Percentiles rank a stretch among this genome's conserved stretches.
These are phyloP conservation scores for Tragelaphus strepsiceros DNA, from an alignment of 2,113 vertebrate genomes.

Conservation along the genomic window DNA sequence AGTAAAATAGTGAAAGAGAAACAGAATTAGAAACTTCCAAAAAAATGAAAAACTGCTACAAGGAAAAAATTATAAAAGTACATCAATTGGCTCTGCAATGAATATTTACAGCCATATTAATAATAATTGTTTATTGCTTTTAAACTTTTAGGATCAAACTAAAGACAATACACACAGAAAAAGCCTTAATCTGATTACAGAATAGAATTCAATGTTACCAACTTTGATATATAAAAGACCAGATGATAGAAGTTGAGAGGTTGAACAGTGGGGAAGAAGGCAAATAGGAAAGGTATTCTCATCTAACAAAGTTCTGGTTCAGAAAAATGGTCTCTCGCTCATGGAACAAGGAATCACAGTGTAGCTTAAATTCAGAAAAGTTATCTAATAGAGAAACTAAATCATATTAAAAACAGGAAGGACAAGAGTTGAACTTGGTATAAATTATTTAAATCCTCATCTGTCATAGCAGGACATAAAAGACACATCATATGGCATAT, in stretches of 20 bases:
- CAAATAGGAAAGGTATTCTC: constrained; percentile 12
- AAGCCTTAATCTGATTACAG: background rate
- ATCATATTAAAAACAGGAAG: constrained; percentile 16
- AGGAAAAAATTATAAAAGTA: constrained; percentile 17
- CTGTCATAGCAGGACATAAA: background rate
- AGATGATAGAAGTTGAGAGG: background rate
- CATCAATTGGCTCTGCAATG: background rate
- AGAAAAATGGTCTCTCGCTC: constrained; percentile 12
- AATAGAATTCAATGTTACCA: constrained; percentile 34
- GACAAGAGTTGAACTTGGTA: background rate
- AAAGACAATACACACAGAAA: background rate
- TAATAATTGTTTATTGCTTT: background rate
- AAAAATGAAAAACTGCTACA: constrained; percentile 22
- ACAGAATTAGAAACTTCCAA: background rate
- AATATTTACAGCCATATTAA: constrained; percentile 30
- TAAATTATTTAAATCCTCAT: background rate
- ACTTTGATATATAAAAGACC: constrained; percentile 27
- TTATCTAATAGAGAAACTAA: background rate
- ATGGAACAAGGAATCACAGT: background rate
- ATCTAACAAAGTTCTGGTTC: constrained; percentile 33
- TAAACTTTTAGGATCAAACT: constrained; percentile 18
- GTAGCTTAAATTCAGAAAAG: background rate
- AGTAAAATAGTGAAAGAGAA: constrained; percentile 31
- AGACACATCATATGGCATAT: background rate
- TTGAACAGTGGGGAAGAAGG: background rate